Base-by-base conservation (phyloP, 2,113 vertebrate species). In the Apeltes quadracus region DNA sequence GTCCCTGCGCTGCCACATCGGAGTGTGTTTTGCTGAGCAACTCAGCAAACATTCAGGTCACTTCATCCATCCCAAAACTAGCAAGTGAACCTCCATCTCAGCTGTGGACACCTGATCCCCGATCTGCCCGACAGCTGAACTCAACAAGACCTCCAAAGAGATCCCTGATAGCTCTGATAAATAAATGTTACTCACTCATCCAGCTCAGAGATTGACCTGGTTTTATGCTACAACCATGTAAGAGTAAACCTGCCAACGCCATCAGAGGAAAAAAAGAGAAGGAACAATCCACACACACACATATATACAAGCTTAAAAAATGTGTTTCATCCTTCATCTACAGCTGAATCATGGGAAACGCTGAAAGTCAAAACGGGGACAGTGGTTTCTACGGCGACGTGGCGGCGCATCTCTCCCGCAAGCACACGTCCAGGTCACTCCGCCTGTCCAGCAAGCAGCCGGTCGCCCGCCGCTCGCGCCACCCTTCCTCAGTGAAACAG, bases 331-430 rank as follows among this genome's bases (percentile, higher is more conserved):
- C 34, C 23, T 84, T 68, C 0, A 23, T 84, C 27, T 32, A 18
- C 83, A 87, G 87, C 74, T 94, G 90, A 94, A 84, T 91, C 93
- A 99, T 99, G 97, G 97, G 97, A 79, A 99, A 99, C 34, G 95
- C 96, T 34, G 97, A 99, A 92, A 98, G 97, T 84, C 97, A 98
- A 81, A 95, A 95, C 73, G 96, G 95, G 76, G 96, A 96, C 87
- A 95, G 94, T 0, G 90, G 93, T 67, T 94, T 96, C 87, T 95
- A 95, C 0, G 92, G 94, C 10, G 94, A 96, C 29, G 94, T 93
- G 77, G 93, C 93, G 9, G 88, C 92, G 43, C 93, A 94, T 77
- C 87, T 98, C 72, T 95, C 95, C 54, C 95, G 96, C 67, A 98
- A 98, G 84, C 95, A 97, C 81, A 95, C 94, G 0, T 96, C 96